Base-by-base conservation (phyloP, 2,888 invertebrate species). In the Troglohyphantes excavatus region DNA sequence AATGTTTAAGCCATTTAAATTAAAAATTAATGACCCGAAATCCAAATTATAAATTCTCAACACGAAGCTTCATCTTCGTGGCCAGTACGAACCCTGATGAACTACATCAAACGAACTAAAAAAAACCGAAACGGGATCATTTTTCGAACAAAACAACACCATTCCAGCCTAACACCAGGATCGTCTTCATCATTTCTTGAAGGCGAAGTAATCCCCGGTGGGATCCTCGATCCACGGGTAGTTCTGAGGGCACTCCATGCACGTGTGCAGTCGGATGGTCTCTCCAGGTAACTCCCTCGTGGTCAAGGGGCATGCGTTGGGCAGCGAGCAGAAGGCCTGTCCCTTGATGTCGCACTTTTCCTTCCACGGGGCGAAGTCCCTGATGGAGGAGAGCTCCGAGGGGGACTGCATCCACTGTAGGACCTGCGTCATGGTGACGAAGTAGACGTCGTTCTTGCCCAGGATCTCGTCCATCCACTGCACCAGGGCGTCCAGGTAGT, bases 191-290 rank as follows among this genome's bases (percentile, higher is more conserved):
- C 43, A 91, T 76, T 91, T 91, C 89, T 91, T 92, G 83, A 92
- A 92, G 11, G 91, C 91, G 95, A 96, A 97, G 94, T 96, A 97
- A 93, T 97, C 97, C 92, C 97, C 97, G 92, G 96, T 96, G 91
- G 98, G 98, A 94, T 98, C 98, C 94, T 97, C 97, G 93, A 98
- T 94, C 98, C 98, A 98, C 93, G 98, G 98, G 95, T 98, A 98
- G 94, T 98, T 97, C 94, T 96, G 96, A 92, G 98, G 98, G 94
- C 98, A 98, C 93, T 97, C 95, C 92, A 97, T 96, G 94, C 98
- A 98, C 84, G 98, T 98, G 94, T 98, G 97, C 92, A 98, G 95
- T 94, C 98, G 97, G 94, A 98, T 96, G 92, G 98, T 98, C 94
- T 98, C 98, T 87, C 98, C 97, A 94, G 97, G 97, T 92, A 98